Conservation (phyloP, 1,140 invertebrate species). For the Euschistus heros region DNA sequence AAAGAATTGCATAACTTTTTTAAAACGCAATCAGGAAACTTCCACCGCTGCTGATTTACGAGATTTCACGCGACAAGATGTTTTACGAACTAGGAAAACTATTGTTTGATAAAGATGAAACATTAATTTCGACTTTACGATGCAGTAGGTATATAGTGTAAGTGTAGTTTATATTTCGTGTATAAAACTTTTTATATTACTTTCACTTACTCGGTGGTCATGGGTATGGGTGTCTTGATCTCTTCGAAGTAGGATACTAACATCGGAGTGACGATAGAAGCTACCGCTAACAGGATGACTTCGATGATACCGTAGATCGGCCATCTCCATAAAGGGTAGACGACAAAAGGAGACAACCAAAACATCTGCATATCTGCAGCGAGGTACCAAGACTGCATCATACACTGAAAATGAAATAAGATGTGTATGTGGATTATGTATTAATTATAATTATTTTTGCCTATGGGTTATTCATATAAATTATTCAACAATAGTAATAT, state of each 20-base stretch:
- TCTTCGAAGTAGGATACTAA: constrained; percentile 21
- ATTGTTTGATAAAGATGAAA: background rate
- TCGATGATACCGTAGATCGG: constrained; percentile 30
- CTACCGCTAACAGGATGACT: constrained; percentile 14
- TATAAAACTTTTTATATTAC: background rate
- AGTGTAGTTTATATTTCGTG: background rate
- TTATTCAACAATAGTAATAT: too few relatives aligned
- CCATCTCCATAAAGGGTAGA: constrained; percentile 38
- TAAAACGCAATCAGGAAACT: too few relatives aligned
- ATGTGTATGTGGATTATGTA: too few relatives aligned
- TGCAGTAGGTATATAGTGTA: background rate
- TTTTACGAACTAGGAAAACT: too few relatives aligned
- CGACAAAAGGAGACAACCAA: constrained; percentile 37
- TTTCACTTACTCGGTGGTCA: constrained; percentile 25
- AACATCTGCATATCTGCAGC: constrained; percentile 44
- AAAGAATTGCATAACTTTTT: too few relatives aligned
- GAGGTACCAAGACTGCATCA: constrained; percentile 45
- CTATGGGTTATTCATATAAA: too few relatives aligned
- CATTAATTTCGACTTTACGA: background rate
- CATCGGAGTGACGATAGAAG: constrained; percentile 23
- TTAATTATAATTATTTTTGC: too few relatives aligned
- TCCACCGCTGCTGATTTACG: too few relatives aligned
- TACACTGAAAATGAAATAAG: constrained; percentile 39
- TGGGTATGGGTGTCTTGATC: constrained; percentile 26
- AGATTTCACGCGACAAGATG: too few relatives aligned